Evolutionary conservation across 2,888 invertebrate genomes (phyloP), one percentile per base, ranked within the genome.

Genomic region (Mythimna vitellina): DNA sequence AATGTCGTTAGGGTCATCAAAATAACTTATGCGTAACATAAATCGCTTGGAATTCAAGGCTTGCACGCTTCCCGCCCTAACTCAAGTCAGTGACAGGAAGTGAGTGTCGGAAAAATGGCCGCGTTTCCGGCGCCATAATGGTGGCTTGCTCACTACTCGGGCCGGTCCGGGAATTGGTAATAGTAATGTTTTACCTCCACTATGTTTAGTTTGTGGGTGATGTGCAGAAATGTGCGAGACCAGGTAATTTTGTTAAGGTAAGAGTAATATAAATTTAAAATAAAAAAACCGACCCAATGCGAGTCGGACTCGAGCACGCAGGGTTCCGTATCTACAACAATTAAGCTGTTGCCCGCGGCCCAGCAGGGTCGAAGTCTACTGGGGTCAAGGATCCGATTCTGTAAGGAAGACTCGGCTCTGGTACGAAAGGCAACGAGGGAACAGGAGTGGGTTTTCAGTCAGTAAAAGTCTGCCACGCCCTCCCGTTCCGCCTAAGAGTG

Each of bases 71-170:
- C 32, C 62, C 82, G 77, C 69, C 74, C 76, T 82, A 81, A 85
- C 70, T 85, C 86, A 84, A 87, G 87, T 82, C 81, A 80, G 80
- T 83, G 87, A 88, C 88, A 87, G 91, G 90, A 92, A 89, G 90
- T 89, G 88, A 85, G 88, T 89, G 89, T 89, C 86, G 78, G 91
- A 89, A 91, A 92, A 91, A 92, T 91, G 88, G 90, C 87, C 87
- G 87, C 78, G 85, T 89, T 88, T 92, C 92, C 92, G 88, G 85
- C 78, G 69, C 76, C 75, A 85, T 91, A 91, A 91, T 92, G 89
- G 91, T 78, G 86, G 86, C 81, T 79, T 83, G 83, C 83, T 84
- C 85, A 85, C 80, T 83, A 78, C 70, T 73, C 63, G 64, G 64
- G 70, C 73, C 61, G 71, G 58, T 56, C 54, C 29, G 66, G 69